These are phyloP conservation scores for Tanaodytes sp. DNA, from an alignment of 2,888 invertebrate species.

Conservation along the genomic window DNA sequence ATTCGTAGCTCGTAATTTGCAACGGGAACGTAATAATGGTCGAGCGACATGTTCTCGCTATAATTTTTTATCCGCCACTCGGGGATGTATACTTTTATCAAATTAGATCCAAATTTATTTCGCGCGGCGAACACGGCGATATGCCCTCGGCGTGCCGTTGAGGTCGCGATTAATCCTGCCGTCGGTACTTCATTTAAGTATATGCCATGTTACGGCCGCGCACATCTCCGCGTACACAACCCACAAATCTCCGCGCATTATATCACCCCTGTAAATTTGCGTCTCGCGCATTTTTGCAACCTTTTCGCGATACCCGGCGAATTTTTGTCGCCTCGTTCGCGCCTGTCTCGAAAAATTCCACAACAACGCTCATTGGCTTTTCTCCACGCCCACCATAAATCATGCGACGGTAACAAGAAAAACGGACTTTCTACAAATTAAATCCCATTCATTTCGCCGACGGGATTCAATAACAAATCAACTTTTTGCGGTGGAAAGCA, in stretches of 20 bases:
- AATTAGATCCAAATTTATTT: conserved; percentile 48
- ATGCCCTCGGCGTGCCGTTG: conserved; percentile 37
- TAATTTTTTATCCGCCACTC: conserved; percentile 22
- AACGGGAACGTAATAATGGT: conserved; percentile 31
- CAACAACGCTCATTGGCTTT: no score
- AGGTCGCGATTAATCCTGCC: conserved; percentile 44
- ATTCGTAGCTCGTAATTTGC: conserved; percentile 38
- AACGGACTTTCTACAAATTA: conserved; percentile 9
- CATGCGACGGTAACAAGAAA: conserved; percentile 4
- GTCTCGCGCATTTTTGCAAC: conserved; percentile 13
- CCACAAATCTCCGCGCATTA: conserved; percentile 39
- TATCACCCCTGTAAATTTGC: conserved; percentile 9
- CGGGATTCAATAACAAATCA: not conserved
- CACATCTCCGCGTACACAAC: conserved; percentile 36
- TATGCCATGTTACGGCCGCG: conserved; percentile 41
- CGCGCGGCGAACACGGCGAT: conserved; percentile 23
- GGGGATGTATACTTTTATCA: conserved; percentile 35
- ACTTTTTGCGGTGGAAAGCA: not conserved
- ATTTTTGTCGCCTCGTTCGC: not conserved
- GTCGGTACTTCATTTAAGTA: conserved; percentile 38
- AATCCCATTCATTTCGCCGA: conserved; percentile 5
- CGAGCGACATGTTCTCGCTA: conserved; percentile 32
- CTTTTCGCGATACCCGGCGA: conserved; percentile 15
- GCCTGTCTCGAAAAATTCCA: not conserved
- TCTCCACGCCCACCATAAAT: not conserved